phyloP scores from a whole-genome alignment of 2,113 vertebrate genomes.

The Andinoacara biseriatus region DNA sequence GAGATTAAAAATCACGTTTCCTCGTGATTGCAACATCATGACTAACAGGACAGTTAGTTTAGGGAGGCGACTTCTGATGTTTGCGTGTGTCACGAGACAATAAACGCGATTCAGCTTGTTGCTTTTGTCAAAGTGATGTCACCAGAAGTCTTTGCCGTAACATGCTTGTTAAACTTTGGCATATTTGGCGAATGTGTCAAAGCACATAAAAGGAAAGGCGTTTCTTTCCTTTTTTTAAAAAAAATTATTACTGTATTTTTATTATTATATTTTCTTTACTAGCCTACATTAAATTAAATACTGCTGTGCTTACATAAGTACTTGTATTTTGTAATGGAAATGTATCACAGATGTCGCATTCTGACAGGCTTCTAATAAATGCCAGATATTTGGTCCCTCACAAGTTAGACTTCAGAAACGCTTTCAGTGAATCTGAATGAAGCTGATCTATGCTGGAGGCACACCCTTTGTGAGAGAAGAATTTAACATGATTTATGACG shows the following conservation, averaged over 20 bases:
- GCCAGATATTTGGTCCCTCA: constrained; percentile 57
- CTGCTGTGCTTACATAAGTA: constrained; percentile 23
- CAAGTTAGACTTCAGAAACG: constrained; percentile 57
- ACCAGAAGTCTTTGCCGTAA: background rate
- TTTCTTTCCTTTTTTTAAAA: background rate
- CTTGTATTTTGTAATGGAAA: constrained; percentile 65
- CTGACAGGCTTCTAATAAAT: constrained; percentile 65
- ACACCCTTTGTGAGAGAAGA: constrained; percentile 26
- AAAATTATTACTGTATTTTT: background rate
- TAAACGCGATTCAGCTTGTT: constrained; percentile 25
- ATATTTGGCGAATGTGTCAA: background rate
- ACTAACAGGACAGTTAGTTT: background rate
- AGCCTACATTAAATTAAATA: background rate
- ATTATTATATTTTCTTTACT: background rate
- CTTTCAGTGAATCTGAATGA: constrained; percentile 62
- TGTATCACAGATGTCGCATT: constrained; percentile 46
- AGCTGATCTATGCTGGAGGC: constrained; percentile 51
- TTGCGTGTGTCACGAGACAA: constrained; percentile 10
- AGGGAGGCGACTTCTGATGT: background rate
- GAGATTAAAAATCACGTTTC: background rate
- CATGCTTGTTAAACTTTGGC: background rate
- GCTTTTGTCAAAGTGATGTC: constrained; percentile 18
- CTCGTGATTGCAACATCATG: constrained; percentile 45
- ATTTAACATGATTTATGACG: constrained; percentile 54
- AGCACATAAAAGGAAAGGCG: background rate